Evolutionary conservation across 2,888 invertebrate species (phyloP).

Genomic region (Xestia xanthographa): DNA sequence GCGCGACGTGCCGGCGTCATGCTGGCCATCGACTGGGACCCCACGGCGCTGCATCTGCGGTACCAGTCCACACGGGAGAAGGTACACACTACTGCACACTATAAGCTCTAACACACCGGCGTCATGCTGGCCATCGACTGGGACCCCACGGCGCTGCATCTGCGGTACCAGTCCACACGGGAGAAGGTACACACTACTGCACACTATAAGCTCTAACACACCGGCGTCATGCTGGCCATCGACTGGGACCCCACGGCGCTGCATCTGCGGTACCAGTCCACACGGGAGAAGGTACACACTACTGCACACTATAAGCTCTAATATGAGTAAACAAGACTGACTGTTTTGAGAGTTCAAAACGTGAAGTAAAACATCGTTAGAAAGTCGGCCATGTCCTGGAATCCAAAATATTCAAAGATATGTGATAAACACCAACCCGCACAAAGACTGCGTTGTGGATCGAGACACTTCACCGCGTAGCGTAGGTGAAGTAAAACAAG

Average conservation of each 20-base stretch:
- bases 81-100: constrained; percentile 71
- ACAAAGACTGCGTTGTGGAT: too few relatives aligned
- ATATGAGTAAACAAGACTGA: too few relatives aligned
- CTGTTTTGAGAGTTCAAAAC: too few relatives aligned
- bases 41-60: constrained; percentile 97
- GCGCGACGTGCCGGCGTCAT: constrained; percentile 68
- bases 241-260: constrained; percentile 99
- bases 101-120: too few relatives aligned
- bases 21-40: constrained; percentile 98
- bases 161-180: constrained; percentile 95
- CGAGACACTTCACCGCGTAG: too few relatives aligned
- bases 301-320: too few relatives aligned
- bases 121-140: constrained; percentile 95
- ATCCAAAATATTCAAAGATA: too few relatives aligned
- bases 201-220: too few relatives aligned
- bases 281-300: constrained; percentile 91
- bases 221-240: constrained; percentile 92
- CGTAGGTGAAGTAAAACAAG: too few relatives aligned
- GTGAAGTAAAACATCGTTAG: too few relatives aligned
- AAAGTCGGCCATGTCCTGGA: too few relatives aligned
- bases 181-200: constrained; percentile 88
- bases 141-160: constrained; percentile 98
- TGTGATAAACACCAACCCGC: too few relatives aligned
- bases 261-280: constrained; percentile 96
- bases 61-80: constrained; percentile 95